Evolutionary conservation across 2,797 vertebrate species (phyloP), one percentile per base, ranked within the genome.

Genomic region (Danio tinwini): DNA sequence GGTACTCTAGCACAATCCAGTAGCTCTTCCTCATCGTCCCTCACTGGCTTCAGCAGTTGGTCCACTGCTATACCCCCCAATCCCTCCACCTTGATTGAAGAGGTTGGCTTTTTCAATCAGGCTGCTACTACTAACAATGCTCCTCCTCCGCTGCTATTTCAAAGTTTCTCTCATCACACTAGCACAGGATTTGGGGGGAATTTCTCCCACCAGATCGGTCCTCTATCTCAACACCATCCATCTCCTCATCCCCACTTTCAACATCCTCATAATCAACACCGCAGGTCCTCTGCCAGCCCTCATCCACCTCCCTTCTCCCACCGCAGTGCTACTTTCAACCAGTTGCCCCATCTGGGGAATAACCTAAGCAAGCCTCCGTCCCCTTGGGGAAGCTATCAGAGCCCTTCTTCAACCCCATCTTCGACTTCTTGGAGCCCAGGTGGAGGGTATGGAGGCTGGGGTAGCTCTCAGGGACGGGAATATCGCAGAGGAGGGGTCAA

Each of bases 351-450:
- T 89, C 93, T 99, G 87, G 94, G 96, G 82, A 95, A 97, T 87
- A 95, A 96, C 91, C 96, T 98, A 84, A 98, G 92, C 92, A 99
- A 99, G 87, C 96, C 97, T 69, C 96, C 97, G 19, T 99, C 98
- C 80, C 97, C 97, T 0, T 99, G 98, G 97, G 98, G 96, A 91
- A 99, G 94, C 93, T 99, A 98, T 92, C 98, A 98, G 95, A 99
- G 96, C 86, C 95, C 97, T 21, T 97, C 94, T 63, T 95, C 98
- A 71, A 98, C 95, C 65, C 95, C 96, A 6, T 96, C 97, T 82
- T 96, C 96, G 86, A 93, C 92, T 72, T 98, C 98, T 37, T 99
- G 98, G 98, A 99, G 98, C 91, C 96, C 96, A 0, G 95, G 96
- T 7, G 94, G 94, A 63, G 94, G 97, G 21, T 98, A 98, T 2